Evolutionary conservation across 1,140 invertebrate species (phyloP), one percentile per base, ranked within the genome.

Genomic region (Drosophila rhopaloa): DNA sequence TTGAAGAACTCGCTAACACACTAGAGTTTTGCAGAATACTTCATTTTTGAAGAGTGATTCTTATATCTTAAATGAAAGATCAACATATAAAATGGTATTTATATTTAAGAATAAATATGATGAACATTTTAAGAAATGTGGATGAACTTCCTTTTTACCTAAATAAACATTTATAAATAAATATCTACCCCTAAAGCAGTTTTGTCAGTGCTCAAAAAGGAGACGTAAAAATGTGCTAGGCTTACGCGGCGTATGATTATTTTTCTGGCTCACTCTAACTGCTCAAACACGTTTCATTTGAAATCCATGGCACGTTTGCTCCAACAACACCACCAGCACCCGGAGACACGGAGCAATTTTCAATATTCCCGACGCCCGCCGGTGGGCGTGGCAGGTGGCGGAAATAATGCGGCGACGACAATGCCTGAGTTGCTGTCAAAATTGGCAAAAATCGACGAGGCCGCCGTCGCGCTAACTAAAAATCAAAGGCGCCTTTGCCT

Each of bases 221-320:
- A 58, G 53, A 71, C 11, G 76, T 89, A 83, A 88, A 86, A 89
- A 89, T 80, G 63, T 77, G 79, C 44, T 40, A 60, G 70, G 81
- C 81, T 85, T 57, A 77, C 81, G 58, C 73, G 81, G 81, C 81
- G 83, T 89, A 90, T 89, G 77, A 81, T 80, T 78, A 80, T 81
- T 84, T 85, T 79, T 72, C 59, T 32, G 38, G 38, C 53, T 71
- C 53, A 56, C 44, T 77, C 57, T 77, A 53, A 38, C 65, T 70
- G 63, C 63, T 66, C 65, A 16, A 41, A 73, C 80, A 84, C 81
- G 84, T 89, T 89, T 89, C 84, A 89, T 89, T 89, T 84, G 73
- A 84, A 89, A 89, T 84, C 85, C 84, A 81, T 72, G 77, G 81
- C 84, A 89, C 84, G 84, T 89, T 84, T 89, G 62, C 38, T 41